Evolutionary conservation across 2,113 vertebrate species (phyloP).

Genomic region (Rhea pennata): DNA sequence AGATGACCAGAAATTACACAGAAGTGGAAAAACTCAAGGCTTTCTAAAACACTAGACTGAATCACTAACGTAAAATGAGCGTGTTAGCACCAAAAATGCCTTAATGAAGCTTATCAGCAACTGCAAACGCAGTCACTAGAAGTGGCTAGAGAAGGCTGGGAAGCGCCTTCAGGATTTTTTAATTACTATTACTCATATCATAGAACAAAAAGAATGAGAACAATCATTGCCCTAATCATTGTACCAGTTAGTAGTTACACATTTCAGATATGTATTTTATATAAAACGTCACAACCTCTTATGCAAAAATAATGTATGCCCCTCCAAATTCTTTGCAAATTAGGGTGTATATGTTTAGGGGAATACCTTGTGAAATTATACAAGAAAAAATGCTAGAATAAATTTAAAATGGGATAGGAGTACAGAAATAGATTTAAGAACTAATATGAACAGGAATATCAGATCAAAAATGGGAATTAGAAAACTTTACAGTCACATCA

Average conservation of each 20-base stretch:
- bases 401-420: not conserved
- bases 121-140: slow-evolving; percentile 5
- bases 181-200: not conserved
- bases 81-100: not conserved
- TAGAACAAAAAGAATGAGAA: not conserved
- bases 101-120: slow-evolving; percentile 68
- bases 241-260: not conserved
- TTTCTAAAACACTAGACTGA: slow-evolving; percentile 32
- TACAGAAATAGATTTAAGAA: not conserved
- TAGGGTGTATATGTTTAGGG: not conserved
- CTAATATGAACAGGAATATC: not conserved
- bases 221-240: not conserved
- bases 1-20: not conserved
- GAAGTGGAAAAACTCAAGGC: not conserved
- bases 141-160: not conserved
- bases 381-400: not conserved
- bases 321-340: not conserved
- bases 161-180: not conserved
- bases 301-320: not conserved
- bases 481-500: not conserved
- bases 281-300: fast-evolving
- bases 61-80: not conserved
- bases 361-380: not conserved
- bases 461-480: not conserved
- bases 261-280: not conserved